phyloP scores from a whole-genome alignment of 2,888 invertebrate species.

The Idaea dimidiata region DNA sequence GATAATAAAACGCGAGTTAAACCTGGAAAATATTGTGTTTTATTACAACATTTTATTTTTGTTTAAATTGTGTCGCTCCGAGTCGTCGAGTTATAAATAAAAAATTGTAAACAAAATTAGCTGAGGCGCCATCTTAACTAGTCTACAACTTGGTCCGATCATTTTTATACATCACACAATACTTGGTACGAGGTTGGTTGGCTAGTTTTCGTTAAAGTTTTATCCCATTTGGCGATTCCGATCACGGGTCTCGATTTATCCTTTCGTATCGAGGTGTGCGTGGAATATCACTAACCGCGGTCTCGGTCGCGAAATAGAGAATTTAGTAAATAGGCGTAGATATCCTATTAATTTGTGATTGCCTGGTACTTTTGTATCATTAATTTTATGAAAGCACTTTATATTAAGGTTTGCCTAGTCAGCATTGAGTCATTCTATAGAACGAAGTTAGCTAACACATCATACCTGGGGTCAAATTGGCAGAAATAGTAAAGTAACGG shows the following conservation, averaged over 20 bases:
- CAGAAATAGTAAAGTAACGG: no score
- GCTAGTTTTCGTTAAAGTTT: slow-evolving; percentile 37
- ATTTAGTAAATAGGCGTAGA: slow-evolving; percentile 19
- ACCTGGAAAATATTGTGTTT: no score
- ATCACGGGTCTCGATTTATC: slow-evolving; percentile 48
- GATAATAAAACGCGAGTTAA: no score
- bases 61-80: no score
- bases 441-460: no score
- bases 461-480: no score
- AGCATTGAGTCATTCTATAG: no score
- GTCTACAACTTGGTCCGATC: slow-evolving; percentile 18
- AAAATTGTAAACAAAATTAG: no score
- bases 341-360: slow-evolving; percentile 3
- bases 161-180: slow-evolving; percentile 35
- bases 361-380: slow-evolving; percentile 1
- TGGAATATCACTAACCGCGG: slow-evolving; percentile 27
- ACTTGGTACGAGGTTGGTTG: slow-evolving; percentile 32
- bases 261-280: slow-evolving; percentile 41
- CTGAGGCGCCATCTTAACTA: neutral
- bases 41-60: no score
- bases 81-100: no score
- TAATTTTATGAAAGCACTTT: neutral
- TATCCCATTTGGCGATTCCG: slow-evolving; percentile 35
- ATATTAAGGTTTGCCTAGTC: no score
- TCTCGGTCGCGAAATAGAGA: slow-evolving; percentile 18